Percentiles rank a stretch among this genome's conserved stretches.
Conservation (phyloP, 2,888 invertebrate species). For the Pycnomerus fuliginosus region DNA sequence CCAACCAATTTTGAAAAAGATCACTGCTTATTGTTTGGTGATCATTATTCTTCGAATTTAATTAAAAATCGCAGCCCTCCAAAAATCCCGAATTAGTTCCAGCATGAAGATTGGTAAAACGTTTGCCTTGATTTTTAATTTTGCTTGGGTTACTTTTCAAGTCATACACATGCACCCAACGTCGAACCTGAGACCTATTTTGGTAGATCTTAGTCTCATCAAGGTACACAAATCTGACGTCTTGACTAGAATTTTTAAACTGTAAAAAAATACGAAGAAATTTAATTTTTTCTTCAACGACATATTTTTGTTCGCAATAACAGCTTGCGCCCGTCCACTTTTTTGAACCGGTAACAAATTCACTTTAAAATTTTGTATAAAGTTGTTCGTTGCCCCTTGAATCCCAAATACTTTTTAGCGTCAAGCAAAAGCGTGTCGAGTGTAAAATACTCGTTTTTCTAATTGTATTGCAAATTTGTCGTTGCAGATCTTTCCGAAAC, state of each 20-base stretch:
- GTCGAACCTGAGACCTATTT: no score
- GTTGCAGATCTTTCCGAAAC: no score
- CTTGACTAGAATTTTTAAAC: not conserved
- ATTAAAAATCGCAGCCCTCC: not conserved
- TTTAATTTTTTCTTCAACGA: not conserved
- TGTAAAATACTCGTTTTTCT: no score
- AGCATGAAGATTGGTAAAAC: conserved; percentile 7
- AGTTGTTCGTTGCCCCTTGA: not conserved
- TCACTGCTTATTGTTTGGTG: conserved; percentile 48
- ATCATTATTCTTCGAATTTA: conserved; percentile 3
- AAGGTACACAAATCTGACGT: not conserved
- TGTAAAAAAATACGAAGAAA: conserved; percentile 4
- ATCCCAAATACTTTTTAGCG: conserved; percentile 1
- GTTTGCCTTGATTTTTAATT: no score
- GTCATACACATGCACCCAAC: not conserved
- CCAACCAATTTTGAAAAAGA: conserved; percentile 57
- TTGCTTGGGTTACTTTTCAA: no score
- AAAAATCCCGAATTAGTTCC: conserved; percentile 5
- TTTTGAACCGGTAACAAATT: conserved; percentile 5
- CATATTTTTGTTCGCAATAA: not conserved
- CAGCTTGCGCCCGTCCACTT: conserved; percentile 1
- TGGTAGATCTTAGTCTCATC: conserved; percentile 3
- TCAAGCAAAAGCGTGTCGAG: no score
- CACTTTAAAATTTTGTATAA: conserved; percentile 1
- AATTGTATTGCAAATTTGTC: no score